A percentile compares a stretch with the other conserved stretches of the same genome.
These are phyloP conservation scores for Coreoperca whiteheadi DNA, from an alignment of 2,113 vertebrate species.

Conservation along the genomic window DNA sequence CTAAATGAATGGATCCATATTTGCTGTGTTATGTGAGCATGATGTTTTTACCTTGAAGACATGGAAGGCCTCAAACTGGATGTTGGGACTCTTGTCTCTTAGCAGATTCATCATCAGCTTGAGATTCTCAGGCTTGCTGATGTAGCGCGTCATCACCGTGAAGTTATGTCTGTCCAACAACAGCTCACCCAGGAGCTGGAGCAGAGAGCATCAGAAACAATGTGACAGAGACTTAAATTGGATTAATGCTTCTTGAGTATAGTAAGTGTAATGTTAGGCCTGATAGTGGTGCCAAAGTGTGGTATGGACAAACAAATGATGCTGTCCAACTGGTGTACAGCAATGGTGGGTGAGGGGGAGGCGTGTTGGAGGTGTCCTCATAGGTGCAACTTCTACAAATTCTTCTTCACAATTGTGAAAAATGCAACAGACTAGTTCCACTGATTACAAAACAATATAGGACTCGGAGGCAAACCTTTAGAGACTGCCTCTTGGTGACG, in stretches of 20 bases:
- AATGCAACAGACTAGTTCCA: not conserved
- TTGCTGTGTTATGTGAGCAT: too few relatives aligned
- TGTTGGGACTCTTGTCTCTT: constrained; percentile 95
- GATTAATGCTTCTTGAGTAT: too few relatives aligned
- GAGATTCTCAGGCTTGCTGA: constrained; percentile 97
- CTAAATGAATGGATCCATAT: too few relatives aligned
- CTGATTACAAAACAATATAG: not conserved
- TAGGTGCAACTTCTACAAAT: too few relatives aligned
- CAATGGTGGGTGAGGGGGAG: too few relatives aligned
- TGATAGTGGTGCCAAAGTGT: too few relatives aligned
- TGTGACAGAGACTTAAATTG: not conserved
- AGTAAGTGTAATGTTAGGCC: not conserved
- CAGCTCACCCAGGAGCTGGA: constrained; percentile 93
- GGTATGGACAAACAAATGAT: too few relatives aligned
- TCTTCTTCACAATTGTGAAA: too few relatives aligned
- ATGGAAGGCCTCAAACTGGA: constrained; percentile 98
- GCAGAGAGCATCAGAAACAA: not conserved
- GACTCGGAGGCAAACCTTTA: constrained; percentile 87
- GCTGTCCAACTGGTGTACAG: too few relatives aligned
- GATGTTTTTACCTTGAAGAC: constrained; percentile 88
- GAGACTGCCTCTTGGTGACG: constrained; percentile 96
- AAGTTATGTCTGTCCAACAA: constrained; percentile 96
- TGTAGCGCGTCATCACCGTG: constrained; percentile 94
- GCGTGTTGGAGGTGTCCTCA: too few relatives aligned
- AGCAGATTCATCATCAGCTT: constrained; percentile 99